Percentiles rank a stretch among this genome's conserved stretches.
These are phyloP conservation scores for Aphidius gifuensis DNA, from an alignment of 1,140 invertebrate species.

Conservation along the genomic window DNA sequence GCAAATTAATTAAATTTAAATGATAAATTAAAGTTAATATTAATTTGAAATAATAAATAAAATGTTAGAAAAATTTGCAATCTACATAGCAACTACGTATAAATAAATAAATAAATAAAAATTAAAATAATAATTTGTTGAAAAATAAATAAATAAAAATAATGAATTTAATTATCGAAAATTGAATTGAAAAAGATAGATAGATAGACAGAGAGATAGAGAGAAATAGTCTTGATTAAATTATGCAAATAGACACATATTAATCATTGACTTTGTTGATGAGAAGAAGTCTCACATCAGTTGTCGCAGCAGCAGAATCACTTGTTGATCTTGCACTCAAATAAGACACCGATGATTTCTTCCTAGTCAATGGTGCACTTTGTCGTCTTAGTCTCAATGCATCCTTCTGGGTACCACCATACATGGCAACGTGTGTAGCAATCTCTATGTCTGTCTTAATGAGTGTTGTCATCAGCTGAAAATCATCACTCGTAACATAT, in stretches of 20 bases:
- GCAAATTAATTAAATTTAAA: too few species aligned
- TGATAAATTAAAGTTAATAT: too few species aligned
- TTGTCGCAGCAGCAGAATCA: slow-evolving; percentile 46
- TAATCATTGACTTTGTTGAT: not conserved
- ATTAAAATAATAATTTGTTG: too few species aligned
- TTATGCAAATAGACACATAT: not conserved
- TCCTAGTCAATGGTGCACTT: slow-evolving; percentile 51
- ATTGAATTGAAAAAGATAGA: too few species aligned
- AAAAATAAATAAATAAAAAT: too few species aligned
- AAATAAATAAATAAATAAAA: too few species aligned
- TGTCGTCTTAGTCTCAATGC: slow-evolving; percentile 50
- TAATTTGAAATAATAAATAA: too few species aligned
- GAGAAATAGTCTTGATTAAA: too few species aligned
- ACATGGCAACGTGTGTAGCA: slow-evolving; percentile 62
- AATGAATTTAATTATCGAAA: too few species aligned
- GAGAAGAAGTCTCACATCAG: slow-evolving; percentile 46
- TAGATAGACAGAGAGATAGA: too few species aligned
- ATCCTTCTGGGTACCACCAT: slow-evolving; percentile 53
- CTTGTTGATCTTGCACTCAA: slow-evolving; percentile 52
- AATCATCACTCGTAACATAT: slow-evolving; percentile 45
- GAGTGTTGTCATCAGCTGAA: slow-evolving; percentile 74
- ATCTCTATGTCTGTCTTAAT: slow-evolving; percentile 77
- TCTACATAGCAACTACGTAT: too few species aligned
- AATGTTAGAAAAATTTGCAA: too few species aligned
- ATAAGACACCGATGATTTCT: slow-evolving; percentile 56